Evolutionary conservation across 2,113 vertebrate genomes (phyloP).

Genomic region (Mastomys natalensis): DNA sequence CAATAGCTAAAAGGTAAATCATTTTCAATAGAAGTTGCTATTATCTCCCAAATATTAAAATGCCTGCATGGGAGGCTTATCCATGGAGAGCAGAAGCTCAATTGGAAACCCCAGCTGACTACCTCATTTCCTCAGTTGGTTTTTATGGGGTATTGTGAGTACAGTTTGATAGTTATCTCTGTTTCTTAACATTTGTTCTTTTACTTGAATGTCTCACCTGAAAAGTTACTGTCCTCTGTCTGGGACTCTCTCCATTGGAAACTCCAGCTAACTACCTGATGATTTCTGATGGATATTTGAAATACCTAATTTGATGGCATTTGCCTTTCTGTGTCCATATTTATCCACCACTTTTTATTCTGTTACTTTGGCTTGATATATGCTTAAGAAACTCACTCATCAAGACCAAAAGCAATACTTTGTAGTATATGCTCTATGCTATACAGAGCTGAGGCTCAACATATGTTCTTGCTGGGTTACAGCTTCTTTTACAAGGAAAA

Average conservation of each 20-base stretch:
- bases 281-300: background rate
- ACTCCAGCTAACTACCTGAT: background rate
- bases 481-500: background rate
- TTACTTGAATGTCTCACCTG: background rate
- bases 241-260: background rate
- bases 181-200: background rate
- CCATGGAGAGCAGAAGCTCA: background rate
- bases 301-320: background rate
- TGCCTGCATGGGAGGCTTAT: background rate
- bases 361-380: background rate
- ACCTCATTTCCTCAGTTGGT: background rate
- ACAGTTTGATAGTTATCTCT: background rate
- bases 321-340: no score
- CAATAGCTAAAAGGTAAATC: background rate
- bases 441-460: background rate
- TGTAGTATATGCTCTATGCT: background rate
- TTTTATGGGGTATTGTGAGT: background rate
- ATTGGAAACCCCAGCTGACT: background rate
- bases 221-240: background rate
- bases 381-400: background rate
- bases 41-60: background rate
- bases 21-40: background rate
- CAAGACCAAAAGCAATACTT: background rate
- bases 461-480: background rate
- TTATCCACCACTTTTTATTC: background rate